Percentiles rank a stretch among this genome's conserved stretches.
These are phyloP conservation scores for Colostygia pectinataria DNA, from an alignment of 2,888 invertebrate species.

Conservation along the genomic window DNA sequence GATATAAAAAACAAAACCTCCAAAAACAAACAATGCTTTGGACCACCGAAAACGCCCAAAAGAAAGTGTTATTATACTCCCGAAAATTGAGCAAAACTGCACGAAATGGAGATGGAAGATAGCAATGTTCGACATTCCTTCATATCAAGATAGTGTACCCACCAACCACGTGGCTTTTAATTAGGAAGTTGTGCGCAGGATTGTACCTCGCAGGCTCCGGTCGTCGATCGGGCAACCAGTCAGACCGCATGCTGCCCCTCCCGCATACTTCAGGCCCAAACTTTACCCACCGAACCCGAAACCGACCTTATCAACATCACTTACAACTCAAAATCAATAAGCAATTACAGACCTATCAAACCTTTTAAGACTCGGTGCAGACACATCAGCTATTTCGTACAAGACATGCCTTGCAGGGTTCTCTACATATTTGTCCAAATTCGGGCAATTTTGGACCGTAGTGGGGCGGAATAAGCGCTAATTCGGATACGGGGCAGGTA, in stretches of 20 bases:
- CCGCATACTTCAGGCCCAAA: constrained; percentile 62
- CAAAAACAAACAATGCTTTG: constrained; percentile 1
- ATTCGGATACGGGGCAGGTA: constrained; percentile 44
- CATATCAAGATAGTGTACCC: constrained; percentile 40
- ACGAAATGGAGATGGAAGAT: constrained; percentile 34
- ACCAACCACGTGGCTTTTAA: constrained; percentile 59
- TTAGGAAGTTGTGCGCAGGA: constrained; percentile 57
- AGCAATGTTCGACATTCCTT: constrained; percentile 43
- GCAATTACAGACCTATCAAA: constrained; percentile 36
- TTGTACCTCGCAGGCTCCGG: constrained; percentile 74
- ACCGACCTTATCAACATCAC: constrained; percentile 34
- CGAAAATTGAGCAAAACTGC: constrained; percentile 18
- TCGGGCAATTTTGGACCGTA: constrained; percentile 57
- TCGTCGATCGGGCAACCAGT: constrained; percentile 81
- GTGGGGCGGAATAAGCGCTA: constrained; percentile 47
- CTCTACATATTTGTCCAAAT: constrained; percentile 68
- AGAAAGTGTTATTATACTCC: constrained; percentile 24
- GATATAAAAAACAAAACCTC: constrained; percentile 6
- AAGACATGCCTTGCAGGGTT: constrained; percentile 73
- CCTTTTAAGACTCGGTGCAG: constrained; percentile 37
- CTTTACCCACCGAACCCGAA: constrained; percentile 48
- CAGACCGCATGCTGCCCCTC: constrained; percentile 69
- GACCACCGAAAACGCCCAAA: constrained; percentile 10
- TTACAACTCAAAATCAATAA: constrained; percentile 37
- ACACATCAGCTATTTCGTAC: constrained; percentile 68